Conservation (phyloP, 2,888 invertebrate species). For the Spodoptera exigua region DNA sequence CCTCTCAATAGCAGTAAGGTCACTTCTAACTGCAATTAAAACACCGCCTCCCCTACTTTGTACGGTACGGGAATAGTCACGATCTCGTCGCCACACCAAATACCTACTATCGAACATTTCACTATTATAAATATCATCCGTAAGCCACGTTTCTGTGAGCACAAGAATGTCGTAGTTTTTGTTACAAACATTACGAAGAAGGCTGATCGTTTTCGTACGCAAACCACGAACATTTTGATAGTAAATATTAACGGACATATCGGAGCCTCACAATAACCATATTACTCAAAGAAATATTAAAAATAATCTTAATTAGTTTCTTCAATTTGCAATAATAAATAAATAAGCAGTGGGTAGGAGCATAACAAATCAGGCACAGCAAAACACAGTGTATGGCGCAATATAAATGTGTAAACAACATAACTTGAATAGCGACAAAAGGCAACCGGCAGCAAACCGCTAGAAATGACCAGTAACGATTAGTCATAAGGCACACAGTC, state of each 20-base stretch:
- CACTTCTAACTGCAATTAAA: constrained; percentile 10
- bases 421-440: not conserved
- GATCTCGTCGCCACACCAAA: constrained; percentile 2
- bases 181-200: not conserved
- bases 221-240: not conserved
- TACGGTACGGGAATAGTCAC: constrained; percentile 3
- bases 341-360: not conserved
- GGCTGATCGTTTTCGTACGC: not conserved
- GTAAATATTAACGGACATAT: not conserved
- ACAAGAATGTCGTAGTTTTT: not conserved
- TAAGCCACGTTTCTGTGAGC: too few relatives aligned
- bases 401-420: not conserved
- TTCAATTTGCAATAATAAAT: not conserved
- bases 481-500: not conserved
- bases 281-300: not conserved
- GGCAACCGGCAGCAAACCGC: not conserved
- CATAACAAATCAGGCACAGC: not conserved
- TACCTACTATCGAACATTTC: too few relatives aligned
- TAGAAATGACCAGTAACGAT: not conserved
- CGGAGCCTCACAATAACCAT: not conserved
- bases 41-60: constrained; percentile 16
- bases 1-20: not conserved
- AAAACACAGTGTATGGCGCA: not conserved
- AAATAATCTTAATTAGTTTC: not conserved
- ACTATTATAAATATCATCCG: too few relatives aligned